These are phyloP conservation scores for Brachionus koreanus DNA, from an alignment of 1,140 invertebrate genomes.

Conservation along the genomic window DNA sequence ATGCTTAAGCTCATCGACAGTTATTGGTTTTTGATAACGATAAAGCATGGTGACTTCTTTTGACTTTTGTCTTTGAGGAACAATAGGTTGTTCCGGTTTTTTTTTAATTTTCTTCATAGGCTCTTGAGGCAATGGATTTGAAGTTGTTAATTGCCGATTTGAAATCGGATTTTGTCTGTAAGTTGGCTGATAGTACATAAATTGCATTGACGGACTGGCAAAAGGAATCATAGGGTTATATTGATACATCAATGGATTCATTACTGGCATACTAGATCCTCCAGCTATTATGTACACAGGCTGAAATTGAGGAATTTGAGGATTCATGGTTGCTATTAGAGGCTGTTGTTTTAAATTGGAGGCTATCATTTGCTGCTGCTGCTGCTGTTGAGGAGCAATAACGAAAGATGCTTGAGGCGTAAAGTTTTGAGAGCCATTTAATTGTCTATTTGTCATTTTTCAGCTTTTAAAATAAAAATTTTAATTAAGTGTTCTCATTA, in stretches of 20 bases:
- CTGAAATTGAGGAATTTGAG: background rate
- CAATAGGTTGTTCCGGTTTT: background rate
- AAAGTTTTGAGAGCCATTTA: background rate
- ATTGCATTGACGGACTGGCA: background rate
- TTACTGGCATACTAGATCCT: background rate
- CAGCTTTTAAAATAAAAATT: background rate
- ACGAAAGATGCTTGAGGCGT: constrained; percentile 9
- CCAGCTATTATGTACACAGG: constrained; percentile 7
- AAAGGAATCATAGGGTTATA: background rate
- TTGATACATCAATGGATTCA: background rate
- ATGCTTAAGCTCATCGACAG: constrained; percentile 24
- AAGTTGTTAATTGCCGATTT: background rate
- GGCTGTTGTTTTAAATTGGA: constrained; percentile 4
- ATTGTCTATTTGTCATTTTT: constrained; percentile 14
- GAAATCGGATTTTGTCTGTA: background rate
- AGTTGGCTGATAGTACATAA: background rate
- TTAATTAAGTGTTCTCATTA: background rate
- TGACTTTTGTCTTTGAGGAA: background rate
- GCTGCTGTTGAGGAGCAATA: background rate
- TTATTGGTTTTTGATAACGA: constrained; percentile 39
- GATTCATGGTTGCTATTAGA: background rate
- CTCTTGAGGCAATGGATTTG: background rate
- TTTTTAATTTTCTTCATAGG: background rate
- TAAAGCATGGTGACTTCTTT: constrained; percentile 19
- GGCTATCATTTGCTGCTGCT: background rate